Base-by-base conservation (phyloP, 2,113 vertebrate genomes). In the Scartelaos histophorus region DNA sequence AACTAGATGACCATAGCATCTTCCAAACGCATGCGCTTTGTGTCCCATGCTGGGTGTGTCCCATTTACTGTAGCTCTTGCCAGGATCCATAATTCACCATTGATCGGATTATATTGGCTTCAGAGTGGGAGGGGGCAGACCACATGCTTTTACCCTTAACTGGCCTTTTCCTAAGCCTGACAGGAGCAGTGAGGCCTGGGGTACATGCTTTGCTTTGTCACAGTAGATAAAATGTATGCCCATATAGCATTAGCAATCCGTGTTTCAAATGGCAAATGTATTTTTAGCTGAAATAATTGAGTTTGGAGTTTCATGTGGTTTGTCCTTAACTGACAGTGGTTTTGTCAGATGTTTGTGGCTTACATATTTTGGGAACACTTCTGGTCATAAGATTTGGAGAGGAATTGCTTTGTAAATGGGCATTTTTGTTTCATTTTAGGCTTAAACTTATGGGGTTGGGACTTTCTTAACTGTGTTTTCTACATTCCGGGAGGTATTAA, bases 51-150 rank as follows among this genome's bases (percentile, higher is more conserved):
- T 10, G 58, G 46, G 62, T 15, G 54, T 79, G 69, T 75, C 56
- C 25, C 51, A 29, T 60, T 43, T 70, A 29, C 60, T 46, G 61
- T 66, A 76, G 75, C 70, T 73, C 25, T 0, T 49, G 75, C 65
- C 17, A 1, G 67, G 67, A 89, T 92, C 88, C 73, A 90, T 92
- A 85, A 85, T 76, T 84, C 78, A 64, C 22, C 16, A 89, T 86
- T 89, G 88, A 92, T 92, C 88, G 68, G 49, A 84, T 90, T 85
- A 75, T 79, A 79, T 83, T 81, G 82, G 79, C 71, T 84, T 85
- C 29, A 22, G 76, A 3, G 58, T 54, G 77, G 85, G 58, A 24
- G 56, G 21, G 80, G 74, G 62, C 12, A 35, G 73, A 82, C 47
- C 35, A 15, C 70, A 62, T 46, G 68, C 22, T 79, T 78, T 74